Percentiles rank a stretch among this genome's conserved stretches.
Evolutionary conservation across 2,113 vertebrate species (phyloP).

Genomic region (Catharus fuscescens): DNA sequence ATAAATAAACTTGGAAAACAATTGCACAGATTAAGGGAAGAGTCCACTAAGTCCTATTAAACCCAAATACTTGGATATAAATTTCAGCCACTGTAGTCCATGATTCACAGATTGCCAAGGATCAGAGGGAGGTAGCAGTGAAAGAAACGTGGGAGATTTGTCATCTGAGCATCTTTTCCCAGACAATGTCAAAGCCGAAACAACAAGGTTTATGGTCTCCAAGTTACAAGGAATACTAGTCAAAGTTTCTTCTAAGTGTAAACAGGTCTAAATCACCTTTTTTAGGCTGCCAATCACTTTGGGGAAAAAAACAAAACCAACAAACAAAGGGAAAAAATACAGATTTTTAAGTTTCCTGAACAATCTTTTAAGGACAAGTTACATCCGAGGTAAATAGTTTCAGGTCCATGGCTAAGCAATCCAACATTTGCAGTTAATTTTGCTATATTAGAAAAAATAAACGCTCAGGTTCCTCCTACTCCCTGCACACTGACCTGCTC

Average conservation of each 20-base stretch:
- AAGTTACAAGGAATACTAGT: not conserved
- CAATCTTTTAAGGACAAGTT: not conserved
- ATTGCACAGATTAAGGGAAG: not conserved
- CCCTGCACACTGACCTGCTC: not conserved
- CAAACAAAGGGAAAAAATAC: not conserved
- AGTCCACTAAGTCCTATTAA: not conserved
- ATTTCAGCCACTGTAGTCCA: not conserved
- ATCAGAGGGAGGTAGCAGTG: not conserved
- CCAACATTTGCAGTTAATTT: not conserved
- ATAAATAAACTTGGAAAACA: not conserved
- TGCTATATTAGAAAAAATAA: not conserved
- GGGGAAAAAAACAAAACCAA: rapidly evolving
- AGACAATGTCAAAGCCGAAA: not conserved
- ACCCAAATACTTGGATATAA: not conserved
- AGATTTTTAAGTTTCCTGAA: not conserved
- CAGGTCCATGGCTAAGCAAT: not conserved
- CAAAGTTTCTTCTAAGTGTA: not conserved
- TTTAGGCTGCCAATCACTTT: not conserved
- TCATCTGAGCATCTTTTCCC: not conserved
- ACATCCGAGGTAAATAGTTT: not conserved
- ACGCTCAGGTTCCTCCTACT: not conserved
- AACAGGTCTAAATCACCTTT: not conserved
- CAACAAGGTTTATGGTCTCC: not conserved
- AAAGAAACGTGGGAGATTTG: not conserved
- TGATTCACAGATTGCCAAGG: not conserved